Conservation (phyloP, 2,888 invertebrate genomes). For the Melinaea marsaeus region DNA sequence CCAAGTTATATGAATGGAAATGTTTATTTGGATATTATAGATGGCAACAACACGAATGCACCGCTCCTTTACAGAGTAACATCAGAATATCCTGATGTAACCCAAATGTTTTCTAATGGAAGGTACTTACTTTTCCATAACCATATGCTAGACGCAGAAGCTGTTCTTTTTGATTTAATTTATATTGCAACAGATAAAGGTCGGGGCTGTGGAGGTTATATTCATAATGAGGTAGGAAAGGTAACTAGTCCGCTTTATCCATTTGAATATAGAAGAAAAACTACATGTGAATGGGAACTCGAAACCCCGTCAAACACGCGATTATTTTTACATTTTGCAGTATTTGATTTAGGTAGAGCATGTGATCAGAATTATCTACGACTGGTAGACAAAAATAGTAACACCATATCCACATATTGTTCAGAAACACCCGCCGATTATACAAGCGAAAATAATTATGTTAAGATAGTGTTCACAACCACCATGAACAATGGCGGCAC, state of each 20-base stretch:
- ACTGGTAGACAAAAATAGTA: slow-evolving; percentile 73
- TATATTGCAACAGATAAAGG: slow-evolving; percentile 61
- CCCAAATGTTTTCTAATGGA: slow-evolving; percentile 81
- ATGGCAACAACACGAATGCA: slow-evolving; percentile 51
- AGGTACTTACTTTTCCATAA: slow-evolving; percentile 80
- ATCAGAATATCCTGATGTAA: slow-evolving; percentile 35
- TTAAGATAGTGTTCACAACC: slow-evolving; percentile 81
- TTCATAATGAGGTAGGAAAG: slow-evolving; percentile 49
- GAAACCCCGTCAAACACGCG: slow-evolving; percentile 55
- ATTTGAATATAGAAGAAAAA: slow-evolving; percentile 48
- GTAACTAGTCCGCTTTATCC: slow-evolving; percentile 68
- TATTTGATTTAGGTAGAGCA: slow-evolving; percentile 80
- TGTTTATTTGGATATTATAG: slow-evolving; percentile 61
- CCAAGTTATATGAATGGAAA: slow-evolving; percentile 46
- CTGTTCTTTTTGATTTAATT: slow-evolving; percentile 49
- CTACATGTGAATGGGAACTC: slow-evolving; percentile 63
- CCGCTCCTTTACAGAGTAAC: slow-evolving; percentile 40
- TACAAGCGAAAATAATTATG: slow-evolving; percentile 70
- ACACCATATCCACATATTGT: slow-evolving; percentile 64
- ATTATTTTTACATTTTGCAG: slow-evolving; percentile 52
- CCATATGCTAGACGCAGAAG: slow-evolving; percentile 42
- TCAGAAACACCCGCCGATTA: slow-evolving; percentile 78
- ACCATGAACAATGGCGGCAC: slow-evolving; percentile 83
- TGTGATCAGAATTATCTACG: slow-evolving; percentile 83
- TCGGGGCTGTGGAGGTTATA: slow-evolving; percentile 61